phyloP scores from a whole-genome alignment of 2,113 vertebrate species.

The Burhinus oedicnemus region DNA sequence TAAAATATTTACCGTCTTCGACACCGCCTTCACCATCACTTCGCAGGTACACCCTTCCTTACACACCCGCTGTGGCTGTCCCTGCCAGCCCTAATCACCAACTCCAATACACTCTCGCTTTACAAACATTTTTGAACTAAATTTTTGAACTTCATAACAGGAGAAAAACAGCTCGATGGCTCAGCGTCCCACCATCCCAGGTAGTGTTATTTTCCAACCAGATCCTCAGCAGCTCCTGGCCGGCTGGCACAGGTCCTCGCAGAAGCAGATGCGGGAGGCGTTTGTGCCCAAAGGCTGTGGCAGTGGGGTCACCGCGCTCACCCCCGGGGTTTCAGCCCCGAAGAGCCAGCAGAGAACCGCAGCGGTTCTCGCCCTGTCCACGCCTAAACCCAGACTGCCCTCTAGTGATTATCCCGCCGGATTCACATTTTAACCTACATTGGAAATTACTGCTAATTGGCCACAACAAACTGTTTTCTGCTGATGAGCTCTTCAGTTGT shows the following conservation, averaged over 20 bases:
- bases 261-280: rapidly evolving
- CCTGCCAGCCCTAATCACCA: rapidly evolving
- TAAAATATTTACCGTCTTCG: rapidly evolving
- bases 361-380: rapidly evolving
- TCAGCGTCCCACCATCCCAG: rapidly evolving
- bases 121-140: background rate
- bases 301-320: rapidly evolving
- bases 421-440: rapidly evolving
- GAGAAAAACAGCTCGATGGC: background rate
- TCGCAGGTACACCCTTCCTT: background rate
- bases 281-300: too few relatives aligned
- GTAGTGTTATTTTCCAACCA: rapidly evolving
- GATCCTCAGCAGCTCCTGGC: background rate
- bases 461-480: background rate
- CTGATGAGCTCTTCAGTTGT: too few relatives aligned
- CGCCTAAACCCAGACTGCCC: background rate
- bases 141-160: rapidly evolving
- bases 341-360: background rate
- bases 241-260: background rate
- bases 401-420: background rate
- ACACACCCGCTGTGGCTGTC: background rate
- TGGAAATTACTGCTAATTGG: background rate
- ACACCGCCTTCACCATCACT: rapidly evolving
- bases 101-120: rapidly evolving
- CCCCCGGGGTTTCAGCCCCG: background rate